A percentile compares a stretch with the other conserved stretches of the same genome.
These are phyloP conservation scores for Cephonodes hylas DNA, from an alignment of 2,888 invertebrate genomes.

Conservation along the genomic window DNA sequence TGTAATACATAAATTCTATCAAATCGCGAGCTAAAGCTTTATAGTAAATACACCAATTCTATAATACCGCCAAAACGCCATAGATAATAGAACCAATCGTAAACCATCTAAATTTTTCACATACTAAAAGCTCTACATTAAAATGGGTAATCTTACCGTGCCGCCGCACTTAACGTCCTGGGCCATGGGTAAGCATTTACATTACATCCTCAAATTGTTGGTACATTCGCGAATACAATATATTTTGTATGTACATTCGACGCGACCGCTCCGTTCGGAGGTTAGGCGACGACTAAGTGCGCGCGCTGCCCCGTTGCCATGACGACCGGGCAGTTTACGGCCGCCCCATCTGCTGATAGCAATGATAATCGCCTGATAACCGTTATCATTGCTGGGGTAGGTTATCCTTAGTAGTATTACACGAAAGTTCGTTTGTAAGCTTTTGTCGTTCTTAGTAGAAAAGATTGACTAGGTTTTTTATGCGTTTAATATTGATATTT, in stretches of 20 bases:
- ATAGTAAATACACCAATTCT: too few species aligned
- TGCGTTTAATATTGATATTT: too few species aligned
- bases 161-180: constrained; percentile 60
- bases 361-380: constrained; percentile 3
- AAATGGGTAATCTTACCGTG: constrained; percentile 45
- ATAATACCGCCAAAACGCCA: too few species aligned
- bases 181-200: constrained; percentile 42
- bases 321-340: constrained; percentile 36
- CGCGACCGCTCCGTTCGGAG: constrained; percentile 51
- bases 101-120: not conserved
- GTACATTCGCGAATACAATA: not conserved
- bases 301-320: constrained; percentile 70
- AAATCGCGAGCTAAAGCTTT: too few species aligned
- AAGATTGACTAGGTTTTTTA: too few species aligned
- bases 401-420: too few species aligned
- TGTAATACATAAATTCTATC: too few species aligned
- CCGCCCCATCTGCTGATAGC: not conserved
- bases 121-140: not conserved
- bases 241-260: constrained; percentile 41
- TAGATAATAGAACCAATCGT: too few species aligned
- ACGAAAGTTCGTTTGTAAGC: too few species aligned
- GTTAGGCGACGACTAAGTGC: constrained; percentile 65
- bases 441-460: too few species aligned
- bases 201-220: constrained; percentile 26
- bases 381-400: not conserved